A percentile compares a stretch with the other conserved stretches of the same genome.
phyloP scores from a whole-genome alignment of 2,113 vertebrate species.

The Periophthalmus modestus region DNA sequence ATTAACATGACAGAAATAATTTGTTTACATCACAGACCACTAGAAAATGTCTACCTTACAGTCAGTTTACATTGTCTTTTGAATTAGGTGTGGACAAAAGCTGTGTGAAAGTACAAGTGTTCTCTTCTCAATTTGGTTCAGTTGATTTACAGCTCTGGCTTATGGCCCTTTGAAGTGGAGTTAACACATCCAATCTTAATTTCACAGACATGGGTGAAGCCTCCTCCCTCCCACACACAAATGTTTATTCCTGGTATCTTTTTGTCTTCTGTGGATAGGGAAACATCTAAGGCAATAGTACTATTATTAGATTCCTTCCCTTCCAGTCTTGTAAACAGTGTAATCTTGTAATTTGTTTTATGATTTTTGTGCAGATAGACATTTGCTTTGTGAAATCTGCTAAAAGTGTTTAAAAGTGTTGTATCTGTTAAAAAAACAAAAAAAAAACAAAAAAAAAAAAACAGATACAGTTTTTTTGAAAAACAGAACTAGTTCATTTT shows the following conservation, averaged over 20 bases:
- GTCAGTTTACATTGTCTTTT: neutral
- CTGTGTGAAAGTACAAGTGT: conserved; percentile 35
- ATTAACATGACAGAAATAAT: neutral
- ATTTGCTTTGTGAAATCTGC: neutral
- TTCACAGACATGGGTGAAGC: conserved; percentile 42
- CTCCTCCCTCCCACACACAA: conserved; percentile 21
- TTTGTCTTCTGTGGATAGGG: neutral
- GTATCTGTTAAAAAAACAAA: too few species aligned
- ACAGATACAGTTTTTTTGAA: too few species aligned
- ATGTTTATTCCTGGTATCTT: conserved; percentile 13
- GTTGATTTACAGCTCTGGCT: conserved; percentile 53
- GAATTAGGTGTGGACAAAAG: conserved; percentile 52
- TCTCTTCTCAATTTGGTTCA: conserved; percentile 31
- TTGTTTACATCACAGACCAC: neutral
- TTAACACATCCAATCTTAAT: conserved; percentile 44
- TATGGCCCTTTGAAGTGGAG: conserved; percentile 49
- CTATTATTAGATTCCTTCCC: neutral
- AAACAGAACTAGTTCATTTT: too few species aligned
- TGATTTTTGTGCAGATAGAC: neutral
- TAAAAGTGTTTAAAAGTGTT: too few species aligned
- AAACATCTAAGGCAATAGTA: neutral
- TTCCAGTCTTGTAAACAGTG: neutral
- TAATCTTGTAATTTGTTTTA: neutral
- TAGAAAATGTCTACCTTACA: neutral
- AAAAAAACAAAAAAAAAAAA: too few species aligned